A percentile compares a stretch with the other conserved stretches of the same genome.
Evolutionary conservation across 2,113 vertebrate genomes (phyloP).

Genomic region (Monarcha castaneiventris): DNA sequence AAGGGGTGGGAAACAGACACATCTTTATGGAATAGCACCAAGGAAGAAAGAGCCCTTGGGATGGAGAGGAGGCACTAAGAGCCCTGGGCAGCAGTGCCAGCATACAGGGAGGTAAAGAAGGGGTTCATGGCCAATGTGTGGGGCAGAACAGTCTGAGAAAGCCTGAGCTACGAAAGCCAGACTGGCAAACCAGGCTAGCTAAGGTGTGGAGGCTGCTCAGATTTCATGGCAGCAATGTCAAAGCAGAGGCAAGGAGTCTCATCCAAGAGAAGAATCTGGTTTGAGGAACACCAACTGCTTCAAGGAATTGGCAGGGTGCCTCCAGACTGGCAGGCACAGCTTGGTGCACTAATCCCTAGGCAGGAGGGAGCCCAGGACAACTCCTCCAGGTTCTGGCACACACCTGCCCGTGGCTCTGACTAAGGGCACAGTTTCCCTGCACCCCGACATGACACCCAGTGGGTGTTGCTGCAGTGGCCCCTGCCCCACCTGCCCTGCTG

Average conservation of each 20-base stretch:
- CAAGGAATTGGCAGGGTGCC: neutral
- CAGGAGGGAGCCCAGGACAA: neutral
- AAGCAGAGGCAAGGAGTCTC: neutral
- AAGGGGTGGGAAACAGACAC: neutral
- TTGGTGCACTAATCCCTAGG: neutral
- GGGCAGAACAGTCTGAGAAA: neutral
- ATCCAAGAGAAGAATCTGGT: neutral
- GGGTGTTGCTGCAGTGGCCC: neutral
- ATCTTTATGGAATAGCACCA: neutral
- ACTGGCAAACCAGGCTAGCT: neutral
- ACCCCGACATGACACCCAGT: accelerated
- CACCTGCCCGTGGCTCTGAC: neutral
- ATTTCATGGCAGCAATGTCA: neutral
- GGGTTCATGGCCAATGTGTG: neutral
- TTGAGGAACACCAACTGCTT: slow-evolving; percentile 2
- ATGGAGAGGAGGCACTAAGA: neutral
- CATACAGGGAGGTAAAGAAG: neutral
- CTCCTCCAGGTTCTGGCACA: neutral
- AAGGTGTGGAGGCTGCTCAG: neutral
- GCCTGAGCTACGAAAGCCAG: neutral
- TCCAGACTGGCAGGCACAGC: neutral
- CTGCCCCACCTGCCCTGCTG: neutral
- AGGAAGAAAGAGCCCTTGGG: neutral
- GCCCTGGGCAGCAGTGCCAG: neutral
- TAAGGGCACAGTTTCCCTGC: neutral